These are phyloP conservation scores for Nilaparvata lugens DNA, from an alignment of 1,140 invertebrate genomes.

Conservation along the genomic window DNA sequence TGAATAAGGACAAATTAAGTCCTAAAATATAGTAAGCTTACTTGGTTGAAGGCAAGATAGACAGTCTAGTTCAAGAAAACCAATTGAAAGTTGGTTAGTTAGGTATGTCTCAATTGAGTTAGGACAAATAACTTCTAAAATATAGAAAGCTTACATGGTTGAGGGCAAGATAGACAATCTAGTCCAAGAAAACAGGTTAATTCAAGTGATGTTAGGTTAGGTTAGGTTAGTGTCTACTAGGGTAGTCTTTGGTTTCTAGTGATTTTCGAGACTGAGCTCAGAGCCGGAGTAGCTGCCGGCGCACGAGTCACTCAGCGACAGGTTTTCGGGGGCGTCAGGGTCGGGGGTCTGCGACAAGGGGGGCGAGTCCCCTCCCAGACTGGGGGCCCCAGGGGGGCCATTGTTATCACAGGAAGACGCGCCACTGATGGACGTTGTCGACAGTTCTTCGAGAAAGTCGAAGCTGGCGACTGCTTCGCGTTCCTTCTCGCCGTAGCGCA, in stretches of 20 bases:
- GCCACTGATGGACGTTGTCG: conserved; percentile 37
- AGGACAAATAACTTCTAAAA: no score
- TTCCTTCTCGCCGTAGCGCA: conserved; percentile 66
- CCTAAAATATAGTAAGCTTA: no score
- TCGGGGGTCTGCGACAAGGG: conserved; percentile 17
- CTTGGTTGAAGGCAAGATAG: no score
- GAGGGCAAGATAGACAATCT: no score
- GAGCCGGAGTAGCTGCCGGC: conserved; percentile 34
- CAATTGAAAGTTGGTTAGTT: no score
- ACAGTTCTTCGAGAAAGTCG: conserved; percentile 65
- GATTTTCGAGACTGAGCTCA: conserved; percentile 14
- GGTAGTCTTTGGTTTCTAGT: conserved; percentile 7
- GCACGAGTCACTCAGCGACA: conserved; percentile 35
- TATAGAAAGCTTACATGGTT: no score
- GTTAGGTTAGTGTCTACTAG: no score
- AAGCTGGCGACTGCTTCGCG: conserved; percentile 65
- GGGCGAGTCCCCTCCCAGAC: conserved; percentile 29
- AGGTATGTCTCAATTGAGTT: no score
- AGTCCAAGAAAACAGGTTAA: no score
- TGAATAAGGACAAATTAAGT: no score
- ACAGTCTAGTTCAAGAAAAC: no score
- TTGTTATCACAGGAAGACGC: conserved; percentile 40
- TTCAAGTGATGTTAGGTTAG: no score
- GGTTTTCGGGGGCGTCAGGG: conserved; percentile 25
- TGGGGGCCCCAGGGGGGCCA: conserved; percentile 21